Percentiles rank a stretch among this genome's conserved stretches.
Conservation (phyloP, 2,888 invertebrate species). For the Limnephilus lunatus region DNA sequence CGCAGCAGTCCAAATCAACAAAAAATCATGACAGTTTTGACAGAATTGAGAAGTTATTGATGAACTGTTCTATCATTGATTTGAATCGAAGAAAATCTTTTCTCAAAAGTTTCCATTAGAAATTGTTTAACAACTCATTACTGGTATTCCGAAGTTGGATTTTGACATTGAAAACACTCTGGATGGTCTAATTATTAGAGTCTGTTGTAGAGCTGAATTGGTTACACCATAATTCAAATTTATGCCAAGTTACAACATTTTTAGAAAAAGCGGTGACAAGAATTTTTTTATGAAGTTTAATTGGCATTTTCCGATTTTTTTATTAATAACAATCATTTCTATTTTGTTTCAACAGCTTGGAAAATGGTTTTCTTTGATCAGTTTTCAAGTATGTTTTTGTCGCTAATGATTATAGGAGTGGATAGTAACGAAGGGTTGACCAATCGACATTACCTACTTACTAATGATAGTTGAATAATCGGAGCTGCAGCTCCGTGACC, state of each 20-base stretch:
- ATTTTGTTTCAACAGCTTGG: not conserved
- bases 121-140: not conserved
- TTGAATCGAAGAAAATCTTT: not conserved
- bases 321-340: not conserved
- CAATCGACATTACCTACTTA: not conserved
- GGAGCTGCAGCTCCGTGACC: constrained; percentile 2
- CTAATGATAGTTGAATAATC: not conserved
- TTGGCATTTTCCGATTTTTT: not conserved
- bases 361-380: not conserved
- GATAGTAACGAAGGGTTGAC: not conserved
- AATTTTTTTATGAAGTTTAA: not conserved
- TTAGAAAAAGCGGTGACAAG: not conserved
- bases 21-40: not conserved
- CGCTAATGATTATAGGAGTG: not conserved
- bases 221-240: not conserved
- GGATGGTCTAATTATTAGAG: not conserved
- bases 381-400: not conserved
- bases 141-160: not conserved
- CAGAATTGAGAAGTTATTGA: not conserved
- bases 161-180: not conserved
- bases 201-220: not conserved
- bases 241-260: not conserved
- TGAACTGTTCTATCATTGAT: not conserved
- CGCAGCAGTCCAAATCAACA: not conserved
- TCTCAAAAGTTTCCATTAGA: not conserved